A percentile compares a stretch with the other conserved stretches of the same genome.
These are phyloP conservation scores for Zaprionus lineosus DNA, from an alignment of 2,888 invertebrate genomes.

Conservation along the genomic window DNA sequence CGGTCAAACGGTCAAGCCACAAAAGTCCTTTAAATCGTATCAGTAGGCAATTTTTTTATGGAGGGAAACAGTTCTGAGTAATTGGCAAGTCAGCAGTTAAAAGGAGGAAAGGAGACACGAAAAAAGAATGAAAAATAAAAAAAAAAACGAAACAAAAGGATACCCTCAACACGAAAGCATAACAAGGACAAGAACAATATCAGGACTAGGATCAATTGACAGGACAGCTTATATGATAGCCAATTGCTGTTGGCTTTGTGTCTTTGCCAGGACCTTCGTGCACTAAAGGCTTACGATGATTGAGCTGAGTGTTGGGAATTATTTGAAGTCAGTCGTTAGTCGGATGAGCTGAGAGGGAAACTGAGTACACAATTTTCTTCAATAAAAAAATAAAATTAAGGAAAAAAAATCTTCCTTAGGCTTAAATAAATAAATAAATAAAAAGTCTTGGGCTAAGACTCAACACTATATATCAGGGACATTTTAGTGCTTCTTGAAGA, in stretches of 20 bases:
- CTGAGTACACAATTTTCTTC: too few relatives aligned
- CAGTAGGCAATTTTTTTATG: constrained; percentile 25
- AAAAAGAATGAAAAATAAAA: constrained; percentile 8
- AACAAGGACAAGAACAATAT: constrained; percentile 4
- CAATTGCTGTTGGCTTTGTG: too few relatives aligned
- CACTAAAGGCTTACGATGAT: neutral
- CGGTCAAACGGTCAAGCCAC: constrained; percentile 45
- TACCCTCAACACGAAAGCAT: neutral
- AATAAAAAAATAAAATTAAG: too few relatives aligned
- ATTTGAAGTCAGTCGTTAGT: neutral
- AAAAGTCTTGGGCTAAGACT: too few relatives aligned
- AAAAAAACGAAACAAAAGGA: too few relatives aligned
- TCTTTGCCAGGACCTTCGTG: neutral
- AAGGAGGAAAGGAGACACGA: constrained; percentile 9
- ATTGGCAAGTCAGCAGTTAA: constrained; percentile 62
- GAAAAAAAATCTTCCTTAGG: too few relatives aligned
- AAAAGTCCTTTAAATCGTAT: constrained; percentile 29
- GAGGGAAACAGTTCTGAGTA: constrained; percentile 42
- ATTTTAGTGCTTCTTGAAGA: too few relatives aligned
- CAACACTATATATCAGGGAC: too few relatives aligned
- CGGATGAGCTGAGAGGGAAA: too few relatives aligned
- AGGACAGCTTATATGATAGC: constrained; percentile 2
- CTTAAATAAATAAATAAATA: too few relatives aligned
- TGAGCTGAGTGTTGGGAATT: neutral
- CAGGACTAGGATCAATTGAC: constrained; percentile 2